Conservation (phyloP, 2,797 vertebrate genomes). For the Fringilla coelebs region DNA sequence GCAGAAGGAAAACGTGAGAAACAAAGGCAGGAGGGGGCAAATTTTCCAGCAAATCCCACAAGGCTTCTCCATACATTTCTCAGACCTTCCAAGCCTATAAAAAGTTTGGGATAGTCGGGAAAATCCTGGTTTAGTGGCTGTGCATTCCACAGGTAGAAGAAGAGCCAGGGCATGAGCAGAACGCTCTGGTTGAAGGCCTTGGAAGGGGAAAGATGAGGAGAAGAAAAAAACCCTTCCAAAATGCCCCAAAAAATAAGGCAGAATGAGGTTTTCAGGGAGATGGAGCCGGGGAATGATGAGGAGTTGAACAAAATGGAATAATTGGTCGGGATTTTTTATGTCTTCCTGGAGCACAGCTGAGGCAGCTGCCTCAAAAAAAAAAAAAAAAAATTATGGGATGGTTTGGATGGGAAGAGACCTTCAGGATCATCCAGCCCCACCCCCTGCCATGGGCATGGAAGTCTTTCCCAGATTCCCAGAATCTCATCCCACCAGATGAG, state of each 20-base stretch:
- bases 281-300: neutral
- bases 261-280: neutral
- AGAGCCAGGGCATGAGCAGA: neutral
- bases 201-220: neutral
- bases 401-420: neutral
- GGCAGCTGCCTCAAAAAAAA: too few species aligned
- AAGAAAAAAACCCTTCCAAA: neutral
- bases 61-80: neutral
- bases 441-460: neutral
- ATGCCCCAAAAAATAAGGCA: neutral
- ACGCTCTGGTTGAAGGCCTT: fast-evolving
- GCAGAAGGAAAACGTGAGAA: neutral
- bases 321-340: neutral
- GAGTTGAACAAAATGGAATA: neutral
- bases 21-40: neutral
- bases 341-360: neutral
- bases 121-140: neutral
- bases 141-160: neutral
- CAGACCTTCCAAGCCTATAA: neutral
- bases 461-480: neutral
- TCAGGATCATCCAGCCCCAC: neutral
- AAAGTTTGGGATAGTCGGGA: fast-evolving
- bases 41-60: neutral
- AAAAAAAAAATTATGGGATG: neutral
- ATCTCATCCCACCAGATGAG: neutral